Evolutionary conservation across 2,113 vertebrate genomes (phyloP), one percentile per base, ranked within the genome.

Genomic region (Hyperoodon ampullatus): DNA sequence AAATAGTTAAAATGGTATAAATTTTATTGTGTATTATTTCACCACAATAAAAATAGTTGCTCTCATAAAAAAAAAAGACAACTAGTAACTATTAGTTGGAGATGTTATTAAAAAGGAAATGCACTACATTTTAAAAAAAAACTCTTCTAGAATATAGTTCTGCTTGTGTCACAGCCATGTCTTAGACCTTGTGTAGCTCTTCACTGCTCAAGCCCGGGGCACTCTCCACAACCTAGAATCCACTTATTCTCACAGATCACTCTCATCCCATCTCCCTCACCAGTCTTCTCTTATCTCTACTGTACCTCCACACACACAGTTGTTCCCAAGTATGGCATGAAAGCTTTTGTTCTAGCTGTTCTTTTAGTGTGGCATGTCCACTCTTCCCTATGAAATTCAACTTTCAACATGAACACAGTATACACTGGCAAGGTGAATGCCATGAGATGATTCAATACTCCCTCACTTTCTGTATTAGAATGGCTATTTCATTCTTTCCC

Each of bases 101-200:
- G 84, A 84, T 77, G 42, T 75, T 21, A 84, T 2, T 94, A 44
- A 91, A 92, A 80, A 93, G 53, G 55, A 93, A 42, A 85, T 47
- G 15, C 8, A 63, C 6, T n/a, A 35, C 19, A 66, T 4, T 39
- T 3, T n/a, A 80, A 39, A 26, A 39, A 35, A 28, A 11, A 60
- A 19, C 33, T 55, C 63, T 44, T 58, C 44, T 10, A 8, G 44
- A 83, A 26, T 58, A 70, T 9, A 82, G 5, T 50, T 33, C 13
- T 19, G 16, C 2, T 10, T 61, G 9, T n/a, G 42, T 19, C 1
- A 9, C 0, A 89, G 33, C 10, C 26, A 21, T 3, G 0, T 7
- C 44, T 70, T 42, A 88, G 35, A 68, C 33, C 33, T 23, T 26
- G 28, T n/a, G 15, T 28, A 26, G 6, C 47, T 50, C 26, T 12